Evolutionary conservation across 1,140 invertebrate genomes (phyloP).

Genomic region (Halictus rubicundus): DNA sequence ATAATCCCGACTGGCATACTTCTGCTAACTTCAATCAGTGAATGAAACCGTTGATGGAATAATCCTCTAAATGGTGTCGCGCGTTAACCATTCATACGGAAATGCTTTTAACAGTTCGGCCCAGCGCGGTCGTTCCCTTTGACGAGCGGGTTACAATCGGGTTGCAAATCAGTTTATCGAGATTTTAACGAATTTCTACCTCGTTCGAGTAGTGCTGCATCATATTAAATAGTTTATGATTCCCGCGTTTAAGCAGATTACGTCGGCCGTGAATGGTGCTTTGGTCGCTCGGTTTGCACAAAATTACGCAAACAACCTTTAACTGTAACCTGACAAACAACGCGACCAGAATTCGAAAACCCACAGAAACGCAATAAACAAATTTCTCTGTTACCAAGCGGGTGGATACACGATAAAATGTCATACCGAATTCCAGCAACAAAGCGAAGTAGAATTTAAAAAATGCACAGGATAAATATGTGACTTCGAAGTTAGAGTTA

Average conservation of each 20-base stretch:
- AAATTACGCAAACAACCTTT: neutral
- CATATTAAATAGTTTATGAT: neutral
- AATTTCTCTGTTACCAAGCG: no score
- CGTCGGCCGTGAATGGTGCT: neutral
- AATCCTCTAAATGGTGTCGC: constrained; percentile 2
- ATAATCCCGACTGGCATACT: neutral
- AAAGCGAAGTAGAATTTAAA: no score
- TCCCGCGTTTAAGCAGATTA: neutral
- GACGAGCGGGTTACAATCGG: neutral
- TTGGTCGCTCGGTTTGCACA: neutral
- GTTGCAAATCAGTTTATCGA: neutral
- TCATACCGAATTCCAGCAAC: no score
- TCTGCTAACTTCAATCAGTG: neutral
- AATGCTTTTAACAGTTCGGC: constrained; percentile 5
- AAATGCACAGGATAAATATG: no score
- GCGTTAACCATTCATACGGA: neutral
- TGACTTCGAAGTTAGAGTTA: no score
- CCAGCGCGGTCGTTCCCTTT: constrained; percentile 4
- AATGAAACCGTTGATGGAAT: neutral
- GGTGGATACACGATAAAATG: no score
- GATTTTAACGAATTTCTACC: neutral
- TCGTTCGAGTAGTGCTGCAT: neutral
- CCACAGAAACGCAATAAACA: no score
- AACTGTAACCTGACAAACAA: no score
- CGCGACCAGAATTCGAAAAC: no score